Conservation (phyloP, 2,888 invertebrate genomes). For the Trissonchulus latispiculum region DNA sequence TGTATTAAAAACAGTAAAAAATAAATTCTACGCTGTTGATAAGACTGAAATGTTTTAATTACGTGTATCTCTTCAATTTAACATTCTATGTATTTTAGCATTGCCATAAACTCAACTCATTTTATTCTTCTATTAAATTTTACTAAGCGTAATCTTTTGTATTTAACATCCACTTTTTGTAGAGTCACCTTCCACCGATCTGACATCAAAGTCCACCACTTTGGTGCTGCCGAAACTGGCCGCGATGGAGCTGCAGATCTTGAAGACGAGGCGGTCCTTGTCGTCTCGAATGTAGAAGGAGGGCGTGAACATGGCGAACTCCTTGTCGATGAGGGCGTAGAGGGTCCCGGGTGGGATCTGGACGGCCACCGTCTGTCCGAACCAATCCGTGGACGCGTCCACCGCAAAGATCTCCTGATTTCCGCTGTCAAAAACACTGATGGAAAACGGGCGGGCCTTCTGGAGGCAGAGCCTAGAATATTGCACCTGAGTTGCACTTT, state of each 20-base stretch:
- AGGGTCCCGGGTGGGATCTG: not conserved
- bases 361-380: not conserved
- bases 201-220: not conserved
- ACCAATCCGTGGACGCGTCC: not conserved
- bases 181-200: not conserved
- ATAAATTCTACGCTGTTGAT: too few species aligned
- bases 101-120: too few species aligned
- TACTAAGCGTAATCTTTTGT: too few species aligned
- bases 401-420: not conserved
- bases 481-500: too few species aligned
- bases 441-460: not conserved
- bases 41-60: too few species aligned
- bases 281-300: not conserved
- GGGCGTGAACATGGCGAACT: not conserved
- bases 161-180: too few species aligned
- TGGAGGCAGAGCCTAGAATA: not conserved
- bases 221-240: not conserved
- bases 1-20: too few species aligned
- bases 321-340: not conserved
- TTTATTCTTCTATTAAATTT: too few species aligned
- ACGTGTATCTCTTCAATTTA: too few species aligned
- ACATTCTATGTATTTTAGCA: too few species aligned
- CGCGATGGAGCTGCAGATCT: not conserved
- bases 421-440: not conserved
- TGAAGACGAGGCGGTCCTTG: not conserved